A percentile compares a stretch with the other conserved stretches of the same genome.
These are phyloP conservation scores for Aegypius monachus DNA, from an alignment of 2,113 vertebrate genomes.

Conservation along the genomic window DNA sequence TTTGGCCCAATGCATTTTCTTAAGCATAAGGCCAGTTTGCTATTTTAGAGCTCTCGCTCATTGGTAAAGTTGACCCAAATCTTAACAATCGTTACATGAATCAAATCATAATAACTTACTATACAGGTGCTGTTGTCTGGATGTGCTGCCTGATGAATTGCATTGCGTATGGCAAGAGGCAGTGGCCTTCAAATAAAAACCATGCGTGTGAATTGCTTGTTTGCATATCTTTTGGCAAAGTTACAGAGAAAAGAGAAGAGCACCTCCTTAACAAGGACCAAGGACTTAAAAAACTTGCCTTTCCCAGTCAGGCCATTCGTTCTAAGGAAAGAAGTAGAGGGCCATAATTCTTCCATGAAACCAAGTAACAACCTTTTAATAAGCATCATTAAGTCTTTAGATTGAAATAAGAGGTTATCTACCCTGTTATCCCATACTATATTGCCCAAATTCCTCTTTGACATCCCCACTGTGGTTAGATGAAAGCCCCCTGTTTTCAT, in stretches of 20 bases:
- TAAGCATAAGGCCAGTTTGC: neutral
- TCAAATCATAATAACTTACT: neutral
- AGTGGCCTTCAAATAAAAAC: neutral
- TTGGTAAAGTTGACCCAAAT: neutral
- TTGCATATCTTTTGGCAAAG: neutral
- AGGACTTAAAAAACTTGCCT: neutral
- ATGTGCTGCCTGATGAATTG: neutral
- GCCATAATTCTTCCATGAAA: conserved; percentile 48
- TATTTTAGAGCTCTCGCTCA: neutral
- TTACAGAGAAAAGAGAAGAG: neutral
- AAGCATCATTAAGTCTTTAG: conserved; percentile 67
- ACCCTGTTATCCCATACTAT: conserved; percentile 60
- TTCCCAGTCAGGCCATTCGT: conserved; percentile 13
- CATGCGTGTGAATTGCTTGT: neutral
- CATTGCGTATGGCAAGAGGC: neutral
- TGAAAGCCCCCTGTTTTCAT: conserved; percentile 53
- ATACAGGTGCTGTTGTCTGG: neutral
- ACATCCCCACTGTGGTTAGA: conserved; percentile 41
- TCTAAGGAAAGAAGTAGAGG: neutral
- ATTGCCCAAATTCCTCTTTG: conserved; percentile 44
- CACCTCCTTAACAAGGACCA: neutral
- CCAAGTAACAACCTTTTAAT: conserved; percentile 67
- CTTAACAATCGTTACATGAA: neutral
- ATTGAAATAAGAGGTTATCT: conserved; percentile 44
- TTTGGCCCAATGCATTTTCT: neutral